These are phyloP conservation scores for Aurelia aurita complex sp. Pacific DNA, from an alignment of 30 jellyfish, hydroid and myxozoan genomes.

Conservation along the genomic window DNA sequence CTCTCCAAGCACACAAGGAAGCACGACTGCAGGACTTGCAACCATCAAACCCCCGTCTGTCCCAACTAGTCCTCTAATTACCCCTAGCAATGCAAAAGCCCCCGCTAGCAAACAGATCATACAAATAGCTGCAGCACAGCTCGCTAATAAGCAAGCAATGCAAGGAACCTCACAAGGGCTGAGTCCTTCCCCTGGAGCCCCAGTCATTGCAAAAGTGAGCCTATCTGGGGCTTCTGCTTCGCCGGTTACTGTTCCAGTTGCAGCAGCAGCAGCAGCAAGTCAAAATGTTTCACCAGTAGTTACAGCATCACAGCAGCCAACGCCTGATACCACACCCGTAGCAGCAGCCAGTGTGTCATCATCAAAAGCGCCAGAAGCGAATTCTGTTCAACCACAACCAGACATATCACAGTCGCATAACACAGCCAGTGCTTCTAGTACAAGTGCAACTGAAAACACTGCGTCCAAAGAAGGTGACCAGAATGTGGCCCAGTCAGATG, in stretches of 20 bases:
- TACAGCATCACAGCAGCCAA: conserved; percentile 34
- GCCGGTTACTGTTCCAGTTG: conserved; percentile 19
- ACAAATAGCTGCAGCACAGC: conserved; percentile 59
- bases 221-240: conserved; percentile 14
- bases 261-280: background rate
- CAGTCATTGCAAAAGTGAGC: conserved; percentile 34
- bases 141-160: conserved; percentile 14
- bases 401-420: background rate
- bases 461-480: background rate
- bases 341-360: conserved; percentile 23
- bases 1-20: conserved; percentile 65
- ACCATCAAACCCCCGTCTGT: conserved; percentile 57
- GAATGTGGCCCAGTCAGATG: conserved; percentile 1
- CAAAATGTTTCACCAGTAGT: conserved; percentile 17
- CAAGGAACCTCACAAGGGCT: conserved; percentile 11
- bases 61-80: conserved; percentile 42
- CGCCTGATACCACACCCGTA: conserved; percentile 21
- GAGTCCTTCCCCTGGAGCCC: conserved; percentile 34
- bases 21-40: conserved; percentile 81
- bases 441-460: conserved; percentile 26
- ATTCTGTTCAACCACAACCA: background rate
- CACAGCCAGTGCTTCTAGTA: conserved; percentile 49
- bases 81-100: conserved; percentile 23
- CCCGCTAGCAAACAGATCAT: conserved; percentile 45
- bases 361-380: conserved; percentile 20